A percentile compares a stretch with the other conserved stretches of the same genome.
Conservation (phyloP, 2,113 vertebrate species). For the Tragelaphus buxtoni region DNA sequence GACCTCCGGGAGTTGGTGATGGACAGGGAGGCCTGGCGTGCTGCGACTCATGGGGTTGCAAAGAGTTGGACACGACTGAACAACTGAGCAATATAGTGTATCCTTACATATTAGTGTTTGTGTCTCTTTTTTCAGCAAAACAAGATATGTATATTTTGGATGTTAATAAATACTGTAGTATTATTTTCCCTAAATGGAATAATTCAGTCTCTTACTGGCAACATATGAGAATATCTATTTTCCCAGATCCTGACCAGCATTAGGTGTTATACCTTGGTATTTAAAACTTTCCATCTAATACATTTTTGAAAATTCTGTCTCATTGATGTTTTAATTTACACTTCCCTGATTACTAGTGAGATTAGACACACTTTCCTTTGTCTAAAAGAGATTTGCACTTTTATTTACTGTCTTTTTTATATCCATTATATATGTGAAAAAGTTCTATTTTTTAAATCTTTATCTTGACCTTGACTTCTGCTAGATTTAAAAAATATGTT, state of each 20-base stretch:
- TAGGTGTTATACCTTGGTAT: background rate
- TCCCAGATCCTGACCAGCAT: background rate
- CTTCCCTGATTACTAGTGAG: background rate
- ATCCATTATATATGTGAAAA: background rate
- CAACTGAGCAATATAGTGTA: background rate
- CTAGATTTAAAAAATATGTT: background rate
- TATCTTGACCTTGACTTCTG: background rate
- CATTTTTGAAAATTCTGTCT: background rate
- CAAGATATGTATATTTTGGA: background rate
- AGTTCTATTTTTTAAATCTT: slow-evolving; percentile 1
- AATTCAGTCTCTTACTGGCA: background rate
- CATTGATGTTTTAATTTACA: background rate
- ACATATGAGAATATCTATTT: background rate
- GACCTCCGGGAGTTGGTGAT: too few relatives aligned
- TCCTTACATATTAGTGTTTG: background rate
- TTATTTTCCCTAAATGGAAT: slow-evolving; percentile 31
- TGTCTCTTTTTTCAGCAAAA: background rate
- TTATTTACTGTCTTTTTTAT: background rate
- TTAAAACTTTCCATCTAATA: background rate
- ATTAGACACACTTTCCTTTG: background rate
- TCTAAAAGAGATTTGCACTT: background rate
- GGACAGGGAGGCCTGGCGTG: too few relatives aligned
- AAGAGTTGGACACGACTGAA: too few relatives aligned
- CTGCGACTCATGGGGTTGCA: rapidly evolving
- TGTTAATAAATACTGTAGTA: background rate